Evolutionary conservation across 2,797 vertebrate genomes (phyloP).

Genomic region (Anisognathus igniventris): DNA sequence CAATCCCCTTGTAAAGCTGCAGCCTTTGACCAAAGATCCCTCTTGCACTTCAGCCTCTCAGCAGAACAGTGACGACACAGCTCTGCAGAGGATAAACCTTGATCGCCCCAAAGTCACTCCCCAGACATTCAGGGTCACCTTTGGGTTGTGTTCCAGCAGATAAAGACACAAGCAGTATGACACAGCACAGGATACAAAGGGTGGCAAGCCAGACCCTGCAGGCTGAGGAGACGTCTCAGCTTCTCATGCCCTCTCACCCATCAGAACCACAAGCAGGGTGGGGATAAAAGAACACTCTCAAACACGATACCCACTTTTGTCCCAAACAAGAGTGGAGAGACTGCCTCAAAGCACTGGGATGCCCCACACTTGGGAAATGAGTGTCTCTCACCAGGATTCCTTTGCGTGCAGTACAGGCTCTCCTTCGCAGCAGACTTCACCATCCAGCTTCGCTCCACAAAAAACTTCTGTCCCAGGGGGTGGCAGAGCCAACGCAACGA

Average conservation of each 20-base stretch:
- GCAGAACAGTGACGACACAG: background rate
- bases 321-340: background rate
- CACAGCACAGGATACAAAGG: background rate
- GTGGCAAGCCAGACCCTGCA: background rate
- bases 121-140: background rate
- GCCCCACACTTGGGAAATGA: background rate
- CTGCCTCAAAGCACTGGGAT: background rate
- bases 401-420: slow-evolving; percentile 86
- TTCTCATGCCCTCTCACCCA: background rate
- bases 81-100: background rate
- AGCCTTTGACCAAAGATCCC: background rate
- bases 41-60: background rate
- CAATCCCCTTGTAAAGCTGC: background rate
- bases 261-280: background rate
- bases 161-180: background rate
- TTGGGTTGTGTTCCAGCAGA: background rate
- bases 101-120: background rate
- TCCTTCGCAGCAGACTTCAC: slow-evolving; percentile 84
- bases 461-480: slow-evolving; percentile 91
- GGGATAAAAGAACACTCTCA: background rate
- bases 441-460: slow-evolving; percentile 93
- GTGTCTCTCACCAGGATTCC: slow-evolving; percentile 82
- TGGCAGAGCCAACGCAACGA: slow-evolving; percentile 93
- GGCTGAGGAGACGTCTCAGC: background rate
- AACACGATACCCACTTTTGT: background rate